phyloP scores from a whole-genome alignment of 30 jellyfish, hydroid and myxozoan genomes.

The Mastigias papua region DNA sequence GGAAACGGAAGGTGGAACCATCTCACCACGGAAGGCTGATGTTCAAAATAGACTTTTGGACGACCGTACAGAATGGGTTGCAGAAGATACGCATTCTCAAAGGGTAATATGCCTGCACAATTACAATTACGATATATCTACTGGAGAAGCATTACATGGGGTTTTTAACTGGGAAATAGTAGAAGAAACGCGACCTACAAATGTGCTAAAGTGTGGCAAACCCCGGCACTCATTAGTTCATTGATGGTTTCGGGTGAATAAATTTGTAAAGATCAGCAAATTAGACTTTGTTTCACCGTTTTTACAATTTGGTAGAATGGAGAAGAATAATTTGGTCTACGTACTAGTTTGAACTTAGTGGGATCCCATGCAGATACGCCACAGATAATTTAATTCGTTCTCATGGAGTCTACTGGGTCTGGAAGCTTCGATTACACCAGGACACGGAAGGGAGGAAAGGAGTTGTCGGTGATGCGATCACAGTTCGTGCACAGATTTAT shows the following conservation, averaged over 20 bases:
- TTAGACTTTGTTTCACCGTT: neutral
- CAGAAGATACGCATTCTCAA: neutral
- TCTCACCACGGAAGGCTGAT: slow-evolving; percentile 3
- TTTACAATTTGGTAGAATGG: neutral
- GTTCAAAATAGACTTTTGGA: neutral
- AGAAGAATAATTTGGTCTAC: neutral
- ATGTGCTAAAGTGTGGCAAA: neutral
- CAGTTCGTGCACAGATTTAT: neutral
- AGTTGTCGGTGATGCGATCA: neutral
- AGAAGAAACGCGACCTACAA: slow-evolving; percentile 10
- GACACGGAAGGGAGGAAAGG: neutral
- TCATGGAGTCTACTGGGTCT: neutral
- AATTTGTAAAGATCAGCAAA: slow-evolving; percentile 10
- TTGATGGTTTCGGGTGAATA: slow-evolving; percentile 38
- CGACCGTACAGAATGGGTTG: neutral
- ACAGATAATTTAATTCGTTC: neutral
- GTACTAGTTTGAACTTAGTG: neutral
- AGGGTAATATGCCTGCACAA: neutral
- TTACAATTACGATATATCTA: neutral
- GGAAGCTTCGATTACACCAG: neutral
- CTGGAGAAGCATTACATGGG: neutral
- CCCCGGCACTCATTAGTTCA: slow-evolving; percentile 25
- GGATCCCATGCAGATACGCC: neutral
- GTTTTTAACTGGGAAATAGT: neutral
- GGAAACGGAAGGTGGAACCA: slow-evolving; percentile 17